Percentiles rank a stretch among this genome's conserved stretches.
These are phyloP conservation scores for Drosophila teissieri DNA, from an alignment of 1,140 invertebrate species.

Conservation along the genomic window DNA sequence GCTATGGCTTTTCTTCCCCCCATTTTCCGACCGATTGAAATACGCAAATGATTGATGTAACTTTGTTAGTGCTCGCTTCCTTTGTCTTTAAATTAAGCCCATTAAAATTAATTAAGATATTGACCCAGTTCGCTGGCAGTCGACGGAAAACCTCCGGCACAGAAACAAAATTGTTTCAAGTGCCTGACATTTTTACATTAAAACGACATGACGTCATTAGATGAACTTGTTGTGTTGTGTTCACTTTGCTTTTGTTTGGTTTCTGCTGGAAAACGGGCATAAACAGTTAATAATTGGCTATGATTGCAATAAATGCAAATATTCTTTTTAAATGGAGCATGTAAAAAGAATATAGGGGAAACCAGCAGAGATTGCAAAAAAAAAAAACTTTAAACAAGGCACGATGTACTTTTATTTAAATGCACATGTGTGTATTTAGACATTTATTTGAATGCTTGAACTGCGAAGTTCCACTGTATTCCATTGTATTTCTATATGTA, in stretches of 20 bases:
- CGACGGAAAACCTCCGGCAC: slow-evolving; percentile 19
- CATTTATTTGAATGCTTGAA: no score
- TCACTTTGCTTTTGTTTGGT: background rate
- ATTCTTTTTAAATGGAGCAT: slow-evolving; percentile 19
- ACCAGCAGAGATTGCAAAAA: background rate
- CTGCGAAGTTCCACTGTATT: background rate
- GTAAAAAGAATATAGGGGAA: background rate
- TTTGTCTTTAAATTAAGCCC: slow-evolving; percentile 59
- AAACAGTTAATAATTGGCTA: slow-evolving; percentile 31
- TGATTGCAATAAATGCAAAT: slow-evolving; percentile 23
- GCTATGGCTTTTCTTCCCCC: background rate
- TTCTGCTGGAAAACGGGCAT: slow-evolving; percentile 9
- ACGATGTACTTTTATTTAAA: background rate
- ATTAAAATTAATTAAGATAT: slow-evolving; percentile 66
- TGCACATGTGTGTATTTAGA: no score
- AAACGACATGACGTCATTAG: slow-evolving; percentile 31
- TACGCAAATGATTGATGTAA: slow-evolving; percentile 50
- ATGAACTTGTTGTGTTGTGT: slow-evolving; percentile 8
- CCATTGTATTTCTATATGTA: background rate
- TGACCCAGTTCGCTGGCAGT: slow-evolving; percentile 44
- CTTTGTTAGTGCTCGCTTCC: slow-evolving; percentile 37
- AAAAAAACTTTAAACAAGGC: no score
- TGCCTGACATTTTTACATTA: slow-evolving; percentile 35
- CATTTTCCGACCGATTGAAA: slow-evolving; percentile 2
- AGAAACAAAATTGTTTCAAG: slow-evolving; percentile 34